Conservation (phyloP, 2,888 invertebrate genomes). For the Strigamia transsilvanica region DNA sequence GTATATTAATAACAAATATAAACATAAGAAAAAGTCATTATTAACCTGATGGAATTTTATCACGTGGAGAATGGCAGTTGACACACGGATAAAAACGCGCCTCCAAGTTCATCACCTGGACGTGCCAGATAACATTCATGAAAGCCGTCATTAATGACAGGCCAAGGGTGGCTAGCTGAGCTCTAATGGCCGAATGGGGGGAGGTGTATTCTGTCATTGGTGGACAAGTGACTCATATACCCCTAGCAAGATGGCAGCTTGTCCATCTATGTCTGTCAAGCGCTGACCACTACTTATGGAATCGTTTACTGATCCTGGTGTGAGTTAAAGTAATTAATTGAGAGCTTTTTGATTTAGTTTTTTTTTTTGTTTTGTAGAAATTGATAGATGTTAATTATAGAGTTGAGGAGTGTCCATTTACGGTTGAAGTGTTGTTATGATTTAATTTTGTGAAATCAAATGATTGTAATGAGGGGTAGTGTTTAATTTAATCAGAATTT, state of each 20-base stretch:
- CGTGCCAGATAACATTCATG: slow-evolving; percentile 40
- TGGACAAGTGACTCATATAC: slow-evolving; percentile 34
- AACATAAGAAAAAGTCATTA: not conserved
- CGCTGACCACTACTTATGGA: not conserved
- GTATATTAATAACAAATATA: too few relatives aligned
- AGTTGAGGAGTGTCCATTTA: not conserved
- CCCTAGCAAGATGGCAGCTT: slow-evolving; percentile 34
- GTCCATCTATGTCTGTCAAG: slow-evolving; percentile 30
- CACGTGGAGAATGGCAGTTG: not conserved
- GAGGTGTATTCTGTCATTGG: slow-evolving; percentile 13
- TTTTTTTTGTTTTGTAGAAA: not conserved
- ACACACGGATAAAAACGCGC: not conserved
- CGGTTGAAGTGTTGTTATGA: not conserved
- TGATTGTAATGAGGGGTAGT: too few relatives aligned
- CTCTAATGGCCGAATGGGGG: slow-evolving; percentile 25
- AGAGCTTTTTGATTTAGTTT: not conserved
- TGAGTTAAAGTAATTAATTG: slow-evolving; percentile 8
- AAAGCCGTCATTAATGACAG: slow-evolving; percentile 46
- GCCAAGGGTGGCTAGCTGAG: slow-evolving; percentile 33
- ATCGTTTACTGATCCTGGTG: not conserved
- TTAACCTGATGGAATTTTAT: slow-evolving; percentile 40
- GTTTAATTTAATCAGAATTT: too few relatives aligned
- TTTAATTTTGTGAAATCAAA: not conserved
- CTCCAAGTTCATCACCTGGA: slow-evolving; percentile 49
- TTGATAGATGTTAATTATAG: not conserved